Evolutionary conservation across 2,888 invertebrate genomes (phyloP), one percentile per base, ranked within the genome.

Genomic region (Theretra japonica): DNA sequence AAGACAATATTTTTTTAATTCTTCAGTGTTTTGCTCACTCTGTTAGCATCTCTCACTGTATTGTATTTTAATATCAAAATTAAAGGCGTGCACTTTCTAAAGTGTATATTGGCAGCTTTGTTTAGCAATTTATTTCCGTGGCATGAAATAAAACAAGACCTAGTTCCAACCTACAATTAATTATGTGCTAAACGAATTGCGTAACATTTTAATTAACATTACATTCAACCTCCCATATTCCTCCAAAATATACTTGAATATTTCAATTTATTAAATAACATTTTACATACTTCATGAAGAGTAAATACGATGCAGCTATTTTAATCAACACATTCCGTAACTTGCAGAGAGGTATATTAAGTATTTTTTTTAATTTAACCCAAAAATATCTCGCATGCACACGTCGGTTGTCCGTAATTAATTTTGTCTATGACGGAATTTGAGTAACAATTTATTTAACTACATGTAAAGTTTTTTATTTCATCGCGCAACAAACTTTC

Each of bases 401-500:
- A 23, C 62, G 53, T 33, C 65, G 8, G 19, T 53, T 7, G n/a
- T 56, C 30, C 15, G 50, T 33, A 62, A 70, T 56, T 53, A 57
- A 71, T 28, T 57, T 48, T 17, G 53, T n/a, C 19, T 58, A 17
- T 70, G 28, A 60, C 60, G 53, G 30, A 62, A 62, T 30, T 53
- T 30, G 28, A 62, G 62, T 56, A 71, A 65, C 23, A 48, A 41
- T 41, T 56, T n/a, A 65, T 65, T 65, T 8, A 33, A 70, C 15
- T 53, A 65, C 30, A 62, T 41, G 50, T 23, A 70, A 62, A 62
- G 62, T 65, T 60, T 59, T 69, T 69, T 69, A 68, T 28, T 48
- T 75, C 72, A 77, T 72, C 74, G 76, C 70, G 75, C 74, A 81
- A 75, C 75, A 79, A 81, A 78, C 82, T 76, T 83, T 77, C 76